Evolutionary conservation across 2,888 invertebrate species (phyloP).

Genomic region (Quadriops clusia): DNA sequence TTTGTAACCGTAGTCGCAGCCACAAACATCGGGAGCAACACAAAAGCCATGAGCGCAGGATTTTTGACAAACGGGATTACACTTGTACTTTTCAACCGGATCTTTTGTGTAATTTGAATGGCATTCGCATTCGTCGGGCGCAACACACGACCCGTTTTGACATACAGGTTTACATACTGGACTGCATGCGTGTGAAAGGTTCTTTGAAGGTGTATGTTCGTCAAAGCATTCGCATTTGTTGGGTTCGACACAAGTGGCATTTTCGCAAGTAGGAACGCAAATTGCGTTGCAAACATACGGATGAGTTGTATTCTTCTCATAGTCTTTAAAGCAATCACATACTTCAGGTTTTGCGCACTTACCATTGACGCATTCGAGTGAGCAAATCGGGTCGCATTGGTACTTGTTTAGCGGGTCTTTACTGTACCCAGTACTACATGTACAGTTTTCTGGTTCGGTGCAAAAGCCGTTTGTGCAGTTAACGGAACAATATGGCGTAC

Average conservation of each 20-base stretch:
- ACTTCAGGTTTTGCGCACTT: neutral
- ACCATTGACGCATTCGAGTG: neutral
- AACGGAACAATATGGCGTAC: slow-evolving; percentile 8
- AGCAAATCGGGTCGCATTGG: slow-evolving; percentile 15
- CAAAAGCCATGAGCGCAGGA: slow-evolving; percentile 53
- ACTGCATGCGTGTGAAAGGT: too few species aligned
- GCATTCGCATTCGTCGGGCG: too few species aligned
- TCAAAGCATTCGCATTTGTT: too few species aligned
- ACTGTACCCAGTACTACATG: slow-evolving; percentile 24
- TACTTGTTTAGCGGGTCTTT: slow-evolving; percentile 1
- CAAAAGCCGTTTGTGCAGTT: slow-evolving; percentile 8
- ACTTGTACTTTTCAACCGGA: slow-evolving; percentile 21
- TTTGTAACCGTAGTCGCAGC: slow-evolving; percentile 27
- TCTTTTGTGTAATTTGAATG: slow-evolving; percentile 9
- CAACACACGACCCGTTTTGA: too few species aligned
- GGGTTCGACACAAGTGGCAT: neutral
- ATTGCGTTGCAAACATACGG: neutral
- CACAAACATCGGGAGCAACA: slow-evolving; percentile 44
- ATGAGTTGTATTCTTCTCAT: neutral
- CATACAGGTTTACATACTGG: too few species aligned
- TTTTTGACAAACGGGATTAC: slow-evolving; percentile 45
- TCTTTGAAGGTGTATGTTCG: too few species aligned
- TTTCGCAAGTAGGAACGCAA: neutral
- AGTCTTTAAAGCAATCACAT: neutral
- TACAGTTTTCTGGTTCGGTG: slow-evolving; percentile 30